Conservation (phyloP, 2,113 vertebrate species). For the Numenius arquata region DNA sequence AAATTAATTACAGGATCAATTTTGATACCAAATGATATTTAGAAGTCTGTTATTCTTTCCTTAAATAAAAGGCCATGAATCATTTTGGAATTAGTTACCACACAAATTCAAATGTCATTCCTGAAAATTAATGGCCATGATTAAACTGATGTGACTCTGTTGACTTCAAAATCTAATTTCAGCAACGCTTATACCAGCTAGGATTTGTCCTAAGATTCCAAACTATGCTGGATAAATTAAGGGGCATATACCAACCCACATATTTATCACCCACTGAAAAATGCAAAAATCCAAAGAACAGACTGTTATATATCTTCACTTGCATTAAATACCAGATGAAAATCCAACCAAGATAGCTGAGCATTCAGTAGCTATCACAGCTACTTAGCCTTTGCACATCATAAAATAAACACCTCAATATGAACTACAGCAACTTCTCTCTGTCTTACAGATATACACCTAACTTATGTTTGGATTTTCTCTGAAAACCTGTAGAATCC, state of each 20-base stretch:
- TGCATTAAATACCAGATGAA: not conserved
- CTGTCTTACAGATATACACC: not conserved
- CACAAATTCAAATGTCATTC: not conserved
- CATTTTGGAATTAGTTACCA: conserved; percentile 1
- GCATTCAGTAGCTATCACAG: not conserved
- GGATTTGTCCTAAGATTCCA: not conserved
- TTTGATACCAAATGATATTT: conserved; percentile 31
- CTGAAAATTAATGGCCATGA: not conserved
- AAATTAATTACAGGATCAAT: conserved; percentile 46
- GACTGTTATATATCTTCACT: not conserved
- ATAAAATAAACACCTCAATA: not conserved
- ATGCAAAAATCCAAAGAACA: not conserved
- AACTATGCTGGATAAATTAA: not conserved
- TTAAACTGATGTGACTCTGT: not conserved
- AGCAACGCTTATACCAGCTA: not conserved
- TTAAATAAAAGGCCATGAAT: conserved; percentile 27
- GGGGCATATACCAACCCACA: not conserved
- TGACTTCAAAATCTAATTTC: conserved; percentile 16
- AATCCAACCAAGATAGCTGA: not conserved
- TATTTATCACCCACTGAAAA: not conserved
- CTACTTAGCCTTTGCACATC: not conserved
- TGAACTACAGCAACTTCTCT: not conserved
- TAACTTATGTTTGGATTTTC: not conserved
- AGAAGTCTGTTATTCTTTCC: conserved; percentile 23
- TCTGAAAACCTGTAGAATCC: not conserved